Evolutionary conservation across 1,140 invertebrate genomes (phyloP), one percentile per base, ranked within the genome.

Genomic region (Scaptomyza graminum): DNA sequence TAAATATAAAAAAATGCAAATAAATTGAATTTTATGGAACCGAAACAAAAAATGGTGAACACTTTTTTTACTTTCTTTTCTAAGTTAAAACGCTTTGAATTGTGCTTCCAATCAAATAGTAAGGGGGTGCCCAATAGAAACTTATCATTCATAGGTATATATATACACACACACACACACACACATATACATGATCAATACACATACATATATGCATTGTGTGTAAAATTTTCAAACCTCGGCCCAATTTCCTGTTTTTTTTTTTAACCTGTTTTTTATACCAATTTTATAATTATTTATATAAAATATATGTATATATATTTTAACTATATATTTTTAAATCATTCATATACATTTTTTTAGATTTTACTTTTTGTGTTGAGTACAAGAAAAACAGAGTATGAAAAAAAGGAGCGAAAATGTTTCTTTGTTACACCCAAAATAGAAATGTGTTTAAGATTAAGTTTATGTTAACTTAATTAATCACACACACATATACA

Each of bases 171-270:
- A 65, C 37, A 52, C 25, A 37, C 25, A 7, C 54, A 73, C 47
- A 60, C 34, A 74, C 16, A 54, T 9, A 66, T 18, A 54, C 51
- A 71, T 51, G 28, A 31, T 31, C 28, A 61, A 77, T 41, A 72
- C 28, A 66, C 16, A 74, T 8, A 82, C 50, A n/a, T n/a, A 76
- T 18, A 65, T 28, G 50, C 12, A 59, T 49, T 72, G 55, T 74
- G 65, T 74, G 59, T 63, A 39, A 64, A 79, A 78, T 82, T 82
- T 85, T 89, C 80, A 90, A 89, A 61, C 83, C 73, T 90, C 80
- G 90, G 90, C 90, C 90, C 90, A 88, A 91, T 90, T 90, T 90
- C 90, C 85, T 90, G 85, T 91, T 88, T 89, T 89, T 81, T 90
- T 31, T 34, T 28, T 28, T 28, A 28, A 18, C 57, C 62, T 46